These are phyloP conservation scores for Harmothoe impar DNA, from an alignment of 2,888 invertebrate species.

Conservation along the genomic window DNA sequence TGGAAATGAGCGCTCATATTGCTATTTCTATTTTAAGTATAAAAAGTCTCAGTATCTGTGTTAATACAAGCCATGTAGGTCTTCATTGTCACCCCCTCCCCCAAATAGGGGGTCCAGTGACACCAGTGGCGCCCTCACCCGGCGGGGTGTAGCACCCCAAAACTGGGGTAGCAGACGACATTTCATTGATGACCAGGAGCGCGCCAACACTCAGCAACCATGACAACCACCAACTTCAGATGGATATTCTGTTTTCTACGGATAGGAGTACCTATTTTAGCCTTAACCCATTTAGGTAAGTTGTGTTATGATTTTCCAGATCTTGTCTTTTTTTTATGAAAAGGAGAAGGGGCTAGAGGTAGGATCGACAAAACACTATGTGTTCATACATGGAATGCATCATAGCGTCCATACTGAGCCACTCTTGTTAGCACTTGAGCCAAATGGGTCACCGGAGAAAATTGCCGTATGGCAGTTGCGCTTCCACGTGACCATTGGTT, in stretches of 20 bases:
- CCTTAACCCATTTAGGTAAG: not conserved
- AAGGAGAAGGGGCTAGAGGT: not conserved
- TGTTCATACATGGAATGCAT: not conserved
- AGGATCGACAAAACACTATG: not conserved
- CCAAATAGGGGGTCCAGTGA: too few species aligned
- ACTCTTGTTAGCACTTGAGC: not conserved
- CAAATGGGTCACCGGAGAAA: conserved; percentile 7
- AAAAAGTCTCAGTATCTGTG: not conserved
- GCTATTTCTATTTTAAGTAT: not conserved
- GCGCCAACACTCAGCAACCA: conserved; percentile 15
- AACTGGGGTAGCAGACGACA: conserved; percentile 11
- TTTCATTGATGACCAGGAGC: not conserved
- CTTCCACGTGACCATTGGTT: conserved; percentile 4
- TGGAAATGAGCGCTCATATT: too few species aligned
- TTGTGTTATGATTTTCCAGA: not conserved
- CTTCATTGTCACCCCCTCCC: not conserved
- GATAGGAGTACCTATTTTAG: not conserved
- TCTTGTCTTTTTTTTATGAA: not conserved
- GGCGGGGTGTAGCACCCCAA: not conserved
- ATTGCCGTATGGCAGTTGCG: not conserved
- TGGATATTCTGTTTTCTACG: not conserved
- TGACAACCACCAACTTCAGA: not conserved
- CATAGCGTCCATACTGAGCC: not conserved
- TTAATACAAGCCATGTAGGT: not conserved
- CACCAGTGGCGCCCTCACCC: conserved; percentile 1